These are phyloP conservation scores for Lepus townsendii DNA, from an alignment of 2,797 vertebrate species.

Conservation along the genomic window DNA sequence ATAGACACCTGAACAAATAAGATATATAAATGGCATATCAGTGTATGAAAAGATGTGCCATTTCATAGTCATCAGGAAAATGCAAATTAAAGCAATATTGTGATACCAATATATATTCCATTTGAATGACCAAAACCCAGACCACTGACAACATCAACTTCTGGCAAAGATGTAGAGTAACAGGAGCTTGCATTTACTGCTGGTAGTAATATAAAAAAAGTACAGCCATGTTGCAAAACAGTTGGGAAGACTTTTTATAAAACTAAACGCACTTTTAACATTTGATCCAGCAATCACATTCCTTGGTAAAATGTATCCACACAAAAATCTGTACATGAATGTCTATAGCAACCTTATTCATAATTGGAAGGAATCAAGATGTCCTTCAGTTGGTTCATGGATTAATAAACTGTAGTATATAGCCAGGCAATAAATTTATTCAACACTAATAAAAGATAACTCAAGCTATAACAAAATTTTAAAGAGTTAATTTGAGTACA, in stretches of 20 bases:
- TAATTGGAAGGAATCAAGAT: neutral
- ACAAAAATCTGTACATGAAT: neutral
- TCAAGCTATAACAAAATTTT: neutral
- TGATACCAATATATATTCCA: neutral
- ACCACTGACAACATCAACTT: neutral
- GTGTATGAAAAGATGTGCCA: neutral
- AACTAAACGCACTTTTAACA: neutral
- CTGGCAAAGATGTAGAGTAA: neutral
- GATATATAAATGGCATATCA: neutral
- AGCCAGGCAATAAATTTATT: neutral
- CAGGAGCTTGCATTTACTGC: neutral
- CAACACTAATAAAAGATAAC: constrained; percentile 7
- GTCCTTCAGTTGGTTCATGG: neutral
- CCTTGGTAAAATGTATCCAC: neutral
- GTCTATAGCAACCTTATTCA: neutral
- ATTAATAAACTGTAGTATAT: neutral
- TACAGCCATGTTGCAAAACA: neutral
- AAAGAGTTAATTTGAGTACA: neutral
- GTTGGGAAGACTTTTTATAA: neutral
- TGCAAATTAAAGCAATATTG: constrained; percentile 12
- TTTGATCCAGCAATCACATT: neutral
- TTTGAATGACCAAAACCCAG: neutral
- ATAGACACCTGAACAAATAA: neutral
- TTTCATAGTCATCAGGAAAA: neutral
- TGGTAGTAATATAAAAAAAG: neutral